These are phyloP conservation scores for Cryptophagus acutangulus DNA, from an alignment of 2,888 invertebrate species.

Conservation along the genomic window DNA sequence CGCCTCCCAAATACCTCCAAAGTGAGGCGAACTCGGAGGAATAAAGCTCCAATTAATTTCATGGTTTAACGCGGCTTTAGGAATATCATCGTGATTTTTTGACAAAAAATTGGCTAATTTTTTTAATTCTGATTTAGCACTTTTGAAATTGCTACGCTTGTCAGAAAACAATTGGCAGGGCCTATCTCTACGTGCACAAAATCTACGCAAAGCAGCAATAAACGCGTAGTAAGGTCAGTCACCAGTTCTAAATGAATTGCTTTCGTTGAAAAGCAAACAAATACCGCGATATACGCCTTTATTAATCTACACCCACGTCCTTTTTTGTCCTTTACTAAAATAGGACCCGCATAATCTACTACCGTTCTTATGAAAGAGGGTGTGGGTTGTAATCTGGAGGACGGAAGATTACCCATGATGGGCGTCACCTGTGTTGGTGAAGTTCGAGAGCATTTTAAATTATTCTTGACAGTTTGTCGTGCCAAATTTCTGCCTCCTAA, in stretches of 20 bases:
- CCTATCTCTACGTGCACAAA: slow-evolving; percentile 27
- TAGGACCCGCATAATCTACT: slow-evolving; percentile 21
- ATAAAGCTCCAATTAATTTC: slow-evolving; percentile 29
- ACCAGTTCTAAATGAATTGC: slow-evolving; percentile 33
- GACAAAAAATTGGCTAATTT: slow-evolving; percentile 12
- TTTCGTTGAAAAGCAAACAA: slow-evolving; percentile 19
- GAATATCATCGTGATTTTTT: slow-evolving; percentile 4
- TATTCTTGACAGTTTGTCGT: slow-evolving; percentile 10
- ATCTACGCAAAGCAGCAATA: slow-evolving; percentile 23
- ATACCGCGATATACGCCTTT: slow-evolving; percentile 18
- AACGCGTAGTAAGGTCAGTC: slow-evolving; percentile 23
- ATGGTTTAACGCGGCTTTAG: background rate
- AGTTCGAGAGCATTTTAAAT: slow-evolving; percentile 13
- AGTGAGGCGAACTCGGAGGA: slow-evolving; percentile 30
- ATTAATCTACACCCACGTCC: slow-evolving; percentile 12
- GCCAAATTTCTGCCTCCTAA: slow-evolving; percentile 12
- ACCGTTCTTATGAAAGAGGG: slow-evolving; percentile 17
- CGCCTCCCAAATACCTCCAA: slow-evolving; percentile 18
- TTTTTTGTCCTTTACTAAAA: slow-evolving; percentile 9
- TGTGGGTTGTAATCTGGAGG: slow-evolving; percentile 9
- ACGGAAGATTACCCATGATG: slow-evolving; percentile 17
- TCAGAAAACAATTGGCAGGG: slow-evolving; percentile 24
- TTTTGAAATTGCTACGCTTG: slow-evolving; percentile 26
- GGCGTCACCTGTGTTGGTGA: slow-evolving; percentile 9
- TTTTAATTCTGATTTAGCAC: slow-evolving; percentile 13